Conservation (phyloP, 2,797 vertebrate species). For the Peromyscus melanophrys region DNA sequence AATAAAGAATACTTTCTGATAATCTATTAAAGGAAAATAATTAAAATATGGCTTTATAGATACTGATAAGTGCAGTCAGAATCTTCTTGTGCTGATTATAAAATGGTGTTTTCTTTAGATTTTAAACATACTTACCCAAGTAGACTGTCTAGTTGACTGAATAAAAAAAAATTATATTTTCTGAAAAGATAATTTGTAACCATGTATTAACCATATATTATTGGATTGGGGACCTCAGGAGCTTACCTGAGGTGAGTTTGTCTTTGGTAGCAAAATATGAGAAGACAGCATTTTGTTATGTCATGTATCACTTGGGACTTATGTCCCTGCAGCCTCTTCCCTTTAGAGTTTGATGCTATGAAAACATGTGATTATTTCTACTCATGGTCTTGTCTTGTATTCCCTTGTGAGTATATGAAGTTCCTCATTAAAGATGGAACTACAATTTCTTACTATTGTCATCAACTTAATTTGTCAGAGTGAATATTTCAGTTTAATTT, state of each 20-base stretch:
- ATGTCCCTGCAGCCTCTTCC: not conserved
- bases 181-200: no score
- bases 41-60: not conserved
- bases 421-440: not conserved
- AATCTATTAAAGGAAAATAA: not conserved
- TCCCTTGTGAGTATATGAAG: not conserved
- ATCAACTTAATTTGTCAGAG: not conserved
- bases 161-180: not conserved
- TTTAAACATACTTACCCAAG: no score
- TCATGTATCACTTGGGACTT: not conserved
- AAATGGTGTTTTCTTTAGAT: not conserved
- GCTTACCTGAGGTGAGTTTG: not conserved
- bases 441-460: not conserved
- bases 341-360: not conserved
- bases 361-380: not conserved
- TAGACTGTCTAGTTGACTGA: not conserved
- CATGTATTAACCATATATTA: no score
- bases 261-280: not conserved
- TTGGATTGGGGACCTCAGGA: no score
- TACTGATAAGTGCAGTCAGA: not conserved
- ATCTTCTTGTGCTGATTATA: not conserved
- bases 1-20: not conserved
- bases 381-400: not conserved
- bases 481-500: not conserved
- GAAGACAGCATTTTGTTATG: not conserved